Evolutionary conservation across 1,140 invertebrate genomes (phyloP).

Genomic region (Kradibia gibbosae): DNA sequence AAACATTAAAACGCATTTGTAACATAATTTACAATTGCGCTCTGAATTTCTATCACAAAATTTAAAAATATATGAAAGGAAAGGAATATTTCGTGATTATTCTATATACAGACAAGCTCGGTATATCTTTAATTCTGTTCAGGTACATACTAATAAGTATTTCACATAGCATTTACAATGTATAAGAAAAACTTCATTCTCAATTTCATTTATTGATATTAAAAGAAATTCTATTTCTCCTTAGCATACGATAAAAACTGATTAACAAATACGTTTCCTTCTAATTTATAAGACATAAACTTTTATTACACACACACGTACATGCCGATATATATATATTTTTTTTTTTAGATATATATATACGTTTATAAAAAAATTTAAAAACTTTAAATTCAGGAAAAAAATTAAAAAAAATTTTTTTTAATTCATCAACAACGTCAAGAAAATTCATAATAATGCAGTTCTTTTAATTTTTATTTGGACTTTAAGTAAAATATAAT

Average conservation of each 20-base stretch:
- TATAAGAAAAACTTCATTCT: not conserved
- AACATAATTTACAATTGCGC: too few species aligned
- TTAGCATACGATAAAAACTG: slow-evolving; percentile 14
- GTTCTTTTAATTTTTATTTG: too few species aligned
- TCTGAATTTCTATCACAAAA: too few species aligned
- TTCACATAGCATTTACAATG: slow-evolving; percentile 23
- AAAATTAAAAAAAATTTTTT: too few species aligned
- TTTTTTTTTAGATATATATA: too few species aligned
- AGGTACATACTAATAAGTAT: slow-evolving; percentile 40
- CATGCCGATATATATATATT: too few species aligned
- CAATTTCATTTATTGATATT: not conserved
- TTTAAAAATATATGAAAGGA: slow-evolving; percentile 35
- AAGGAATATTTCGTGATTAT: slow-evolving; percentile 28
- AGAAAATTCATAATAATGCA: too few species aligned
- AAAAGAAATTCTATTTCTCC: slow-evolving; percentile 11
- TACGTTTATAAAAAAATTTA: too few species aligned
- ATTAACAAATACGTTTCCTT: slow-evolving; percentile 7
- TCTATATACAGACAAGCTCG: slow-evolving; percentile 45
- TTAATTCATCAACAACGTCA: too few species aligned
- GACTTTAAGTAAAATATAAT: too few species aligned
- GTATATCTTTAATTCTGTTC: slow-evolving; percentile 41
- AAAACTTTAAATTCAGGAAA: too few species aligned
- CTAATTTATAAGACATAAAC: not conserved
- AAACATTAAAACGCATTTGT: slow-evolving; percentile 26
- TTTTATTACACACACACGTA: too few species aligned